Evolutionary conservation across 2,113 vertebrate genomes (phyloP).

Genomic region (Malurus melanocephalus): DNA sequence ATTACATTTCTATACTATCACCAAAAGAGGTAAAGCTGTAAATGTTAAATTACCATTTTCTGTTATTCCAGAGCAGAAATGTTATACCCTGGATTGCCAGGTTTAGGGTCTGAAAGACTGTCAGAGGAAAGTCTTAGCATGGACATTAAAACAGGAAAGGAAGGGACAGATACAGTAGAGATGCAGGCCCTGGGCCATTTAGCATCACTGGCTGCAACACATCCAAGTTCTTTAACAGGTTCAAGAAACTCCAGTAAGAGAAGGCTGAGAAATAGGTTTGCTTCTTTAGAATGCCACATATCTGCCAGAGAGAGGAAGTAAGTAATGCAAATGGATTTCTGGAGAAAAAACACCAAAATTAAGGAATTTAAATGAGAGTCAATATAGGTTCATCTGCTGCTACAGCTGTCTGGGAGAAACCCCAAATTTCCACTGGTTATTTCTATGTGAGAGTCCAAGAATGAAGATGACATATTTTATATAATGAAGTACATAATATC

Average conservation of each 20-base stretch:
- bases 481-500: background rate
- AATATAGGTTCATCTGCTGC: background rate
- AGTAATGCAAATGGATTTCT: background rate
- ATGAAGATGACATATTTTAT: background rate
- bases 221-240: background rate
- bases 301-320: background rate
- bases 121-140: background rate
- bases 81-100: background rate
- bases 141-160: background rate
- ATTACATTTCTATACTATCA: conserved; percentile 97
- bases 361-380: background rate
- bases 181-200: background rate
- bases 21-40: conserved; percentile 90
- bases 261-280: background rate
- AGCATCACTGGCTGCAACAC: background rate
- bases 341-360: background rate
- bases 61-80: background rate
- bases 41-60: background rate
- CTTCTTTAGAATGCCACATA: background rate
- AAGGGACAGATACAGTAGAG: background rate
- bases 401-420: background rate
- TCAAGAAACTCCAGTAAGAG: background rate
- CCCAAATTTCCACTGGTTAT: background rate
- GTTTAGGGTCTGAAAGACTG: background rate
- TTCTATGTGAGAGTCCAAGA: background rate